Conservation (phyloP, 2,113 vertebrate genomes). For the Phodopus roborovskii region DNA sequence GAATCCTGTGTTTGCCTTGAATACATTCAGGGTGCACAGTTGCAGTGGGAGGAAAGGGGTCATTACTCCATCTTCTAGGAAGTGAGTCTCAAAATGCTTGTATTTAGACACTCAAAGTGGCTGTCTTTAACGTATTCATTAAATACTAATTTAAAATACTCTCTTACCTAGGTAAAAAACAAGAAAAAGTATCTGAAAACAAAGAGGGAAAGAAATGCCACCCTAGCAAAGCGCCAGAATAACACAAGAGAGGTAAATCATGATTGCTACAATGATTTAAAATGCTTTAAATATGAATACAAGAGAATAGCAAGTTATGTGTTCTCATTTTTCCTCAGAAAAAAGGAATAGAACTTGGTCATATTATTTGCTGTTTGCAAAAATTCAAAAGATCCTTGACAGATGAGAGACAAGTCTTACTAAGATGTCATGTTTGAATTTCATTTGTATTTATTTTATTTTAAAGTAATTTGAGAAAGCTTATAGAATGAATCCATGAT, state of each 20-base stretch:
- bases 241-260: slow-evolving; percentile 70
- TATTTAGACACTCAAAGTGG: neutral
- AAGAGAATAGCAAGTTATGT: slow-evolving; percentile 27
- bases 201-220: slow-evolving; percentile 76
- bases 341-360: slow-evolving; percentile 51
- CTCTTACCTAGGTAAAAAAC: slow-evolving; percentile 66
- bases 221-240: slow-evolving; percentile 27
- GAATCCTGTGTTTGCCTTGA: neutral
- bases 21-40: neutral
- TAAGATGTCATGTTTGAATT: slow-evolving; percentile 35
- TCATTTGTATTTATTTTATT: neutral
- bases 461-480: neutral
- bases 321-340: neutral
- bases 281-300: neutral
- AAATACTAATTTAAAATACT: slow-evolving; percentile 50
- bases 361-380: slow-evolving; percentile 62
- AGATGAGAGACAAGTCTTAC: slow-evolving; percentile 9
- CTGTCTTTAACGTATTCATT: slow-evolving; percentile 10
- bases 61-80: neutral
- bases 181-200: slow-evolving; percentile 78
- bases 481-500: neutral
- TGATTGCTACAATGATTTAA: neutral
- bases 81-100: neutral
- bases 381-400: slow-evolving; percentile 31
- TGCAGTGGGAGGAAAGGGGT: neutral